These are phyloP conservation scores for Patiria miniata DNA, from an alignment of 35 echinoderm and acorn worm species.

Conservation along the genomic window DNA sequence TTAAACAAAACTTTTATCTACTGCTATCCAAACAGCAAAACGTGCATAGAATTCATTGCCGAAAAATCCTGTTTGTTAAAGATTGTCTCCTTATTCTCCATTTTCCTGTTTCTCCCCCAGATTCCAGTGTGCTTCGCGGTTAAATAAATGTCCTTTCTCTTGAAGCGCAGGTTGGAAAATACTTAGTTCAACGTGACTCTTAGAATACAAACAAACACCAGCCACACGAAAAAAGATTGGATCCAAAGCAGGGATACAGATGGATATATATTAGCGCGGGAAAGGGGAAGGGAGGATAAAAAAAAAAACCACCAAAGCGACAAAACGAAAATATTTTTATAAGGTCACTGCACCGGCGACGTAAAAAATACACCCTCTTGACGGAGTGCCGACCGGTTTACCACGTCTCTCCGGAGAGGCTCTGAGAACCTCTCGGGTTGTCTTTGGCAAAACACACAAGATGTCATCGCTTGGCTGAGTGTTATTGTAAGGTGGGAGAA, in stretches of 20 bases:
- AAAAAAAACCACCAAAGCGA: background rate
- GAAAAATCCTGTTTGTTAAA: too few species aligned
- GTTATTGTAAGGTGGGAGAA: conserved; percentile 30
- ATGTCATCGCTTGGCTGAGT: conserved; percentile 30
- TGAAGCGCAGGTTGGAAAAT: background rate
- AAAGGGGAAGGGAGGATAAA: background rate
- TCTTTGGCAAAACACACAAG: conserved; percentile 25
- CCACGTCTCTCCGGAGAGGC: background rate
- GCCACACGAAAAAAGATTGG: background rate
- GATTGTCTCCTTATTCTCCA: too few species aligned
- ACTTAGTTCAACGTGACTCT: background rate
- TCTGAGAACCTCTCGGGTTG: conserved; percentile 19
- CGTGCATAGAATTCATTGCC: too few species aligned
- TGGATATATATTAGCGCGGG: background rate
- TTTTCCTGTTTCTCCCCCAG: too few species aligned
- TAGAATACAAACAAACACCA: background rate
- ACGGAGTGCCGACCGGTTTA: background rate
- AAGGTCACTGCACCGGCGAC: conserved; percentile 26
- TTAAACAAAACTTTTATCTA: too few species aligned
- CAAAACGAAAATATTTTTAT: background rate
- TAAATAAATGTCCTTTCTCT: background rate
- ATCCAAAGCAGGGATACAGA: too few species aligned
- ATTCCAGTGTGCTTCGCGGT: too few species aligned
- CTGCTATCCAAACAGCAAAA: too few species aligned
- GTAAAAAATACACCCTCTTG: conserved; percentile 16